Percentiles rank a stretch among this genome's conserved stretches.
These are phyloP conservation scores for Cataglyphis rosenhaueri DNA, from an alignment of 2,888 invertebrate species.

Conservation along the genomic window DNA sequence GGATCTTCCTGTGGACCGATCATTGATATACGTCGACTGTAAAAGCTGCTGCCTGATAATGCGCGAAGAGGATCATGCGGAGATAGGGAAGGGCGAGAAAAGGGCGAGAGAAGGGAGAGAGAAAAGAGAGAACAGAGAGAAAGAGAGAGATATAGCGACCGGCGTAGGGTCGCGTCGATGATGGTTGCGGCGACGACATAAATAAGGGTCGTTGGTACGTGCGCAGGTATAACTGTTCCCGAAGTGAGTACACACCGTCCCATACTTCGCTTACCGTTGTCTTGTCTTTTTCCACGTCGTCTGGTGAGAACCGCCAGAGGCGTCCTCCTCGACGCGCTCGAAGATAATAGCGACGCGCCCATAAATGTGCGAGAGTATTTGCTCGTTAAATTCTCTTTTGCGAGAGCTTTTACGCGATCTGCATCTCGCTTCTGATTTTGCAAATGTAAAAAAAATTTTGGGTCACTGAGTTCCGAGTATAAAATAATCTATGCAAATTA, in stretches of 20 bases:
- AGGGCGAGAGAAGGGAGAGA: conserved; percentile 51
- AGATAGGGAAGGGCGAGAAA: conserved; percentile 60
- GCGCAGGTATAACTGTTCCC: conserved; percentile 68
- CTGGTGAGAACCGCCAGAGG: conserved; percentile 58
- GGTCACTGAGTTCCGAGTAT: background rate
- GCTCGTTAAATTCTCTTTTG: conserved; percentile 29
- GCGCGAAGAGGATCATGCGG: conserved; percentile 51
- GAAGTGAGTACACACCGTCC: conserved; percentile 49
- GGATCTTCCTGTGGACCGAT: conserved; percentile 66
- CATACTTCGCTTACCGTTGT: conserved; percentile 35
- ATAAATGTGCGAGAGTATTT: conserved; percentile 6
- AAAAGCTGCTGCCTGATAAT: conserved; percentile 74
- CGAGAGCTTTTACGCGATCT: background rate
- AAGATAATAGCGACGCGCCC: conserved; percentile 53
- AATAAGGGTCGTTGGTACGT: conserved; percentile 70
- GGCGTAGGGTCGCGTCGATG: conserved; percentile 37
- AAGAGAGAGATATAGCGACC: conserved; percentile 5
- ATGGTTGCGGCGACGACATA: conserved; percentile 63
- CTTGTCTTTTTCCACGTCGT: conserved; percentile 26
- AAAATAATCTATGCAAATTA: background rate
- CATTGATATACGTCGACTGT: conserved; percentile 81
- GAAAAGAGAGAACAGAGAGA: conserved; percentile 11
- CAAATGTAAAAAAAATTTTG: background rate
- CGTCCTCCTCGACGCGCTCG: conserved; percentile 44
- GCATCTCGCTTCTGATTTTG: conserved; percentile 7